Base-by-base conservation (phyloP, 2,888 invertebrate genomes). In the Hipparchia semele region DNA sequence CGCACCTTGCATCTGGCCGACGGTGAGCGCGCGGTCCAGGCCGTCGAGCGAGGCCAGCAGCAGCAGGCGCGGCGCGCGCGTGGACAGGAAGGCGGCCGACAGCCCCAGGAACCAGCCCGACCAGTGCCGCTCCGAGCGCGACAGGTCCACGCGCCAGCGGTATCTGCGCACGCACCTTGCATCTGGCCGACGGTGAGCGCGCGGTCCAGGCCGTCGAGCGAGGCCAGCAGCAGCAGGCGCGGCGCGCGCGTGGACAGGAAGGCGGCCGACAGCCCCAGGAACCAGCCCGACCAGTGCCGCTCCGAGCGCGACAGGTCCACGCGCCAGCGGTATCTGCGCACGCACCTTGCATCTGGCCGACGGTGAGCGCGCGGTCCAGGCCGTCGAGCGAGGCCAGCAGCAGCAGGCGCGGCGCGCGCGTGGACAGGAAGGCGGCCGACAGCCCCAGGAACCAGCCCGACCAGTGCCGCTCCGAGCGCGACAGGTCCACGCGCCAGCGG, bases 221-320 rank as follows among this genome's bases (percentile, higher is more conserved):
- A 98, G 76, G 98, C 97, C 66, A 98, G 92, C 66, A 98, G 92
- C 72, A 98, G 90, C 83, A 98, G 94, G 82, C 97, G 96, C 61
- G 98, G 97, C 59, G 96, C 95, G 1, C 94, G 92, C 54, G 96
- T 91, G 75, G 95, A 92, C n/a, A 98, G 94, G 90, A 98, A 98
- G 82, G 96, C 95, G 46, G 95, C 94, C 12, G 98, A 98, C 23
- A 99, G 94, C 0, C 98, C 99, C 82, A 97, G 95, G 94, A 99
- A 99, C 99, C 99, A 99, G 9, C 98, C 98, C 70, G 96, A 92
- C 99, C 99, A 99, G 92, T 97, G 97, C 23, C 95, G 94, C 91
- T 99, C 99, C 10, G 99, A 99, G 84, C 96, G 96, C 0, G 97
- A 96, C 68, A 99, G 94, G 89, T 99, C 98, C 86, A 99, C 99